phyloP scores from a whole-genome alignment of 2,888 invertebrate genomes.

The Brachylomia viminalis region DNA sequence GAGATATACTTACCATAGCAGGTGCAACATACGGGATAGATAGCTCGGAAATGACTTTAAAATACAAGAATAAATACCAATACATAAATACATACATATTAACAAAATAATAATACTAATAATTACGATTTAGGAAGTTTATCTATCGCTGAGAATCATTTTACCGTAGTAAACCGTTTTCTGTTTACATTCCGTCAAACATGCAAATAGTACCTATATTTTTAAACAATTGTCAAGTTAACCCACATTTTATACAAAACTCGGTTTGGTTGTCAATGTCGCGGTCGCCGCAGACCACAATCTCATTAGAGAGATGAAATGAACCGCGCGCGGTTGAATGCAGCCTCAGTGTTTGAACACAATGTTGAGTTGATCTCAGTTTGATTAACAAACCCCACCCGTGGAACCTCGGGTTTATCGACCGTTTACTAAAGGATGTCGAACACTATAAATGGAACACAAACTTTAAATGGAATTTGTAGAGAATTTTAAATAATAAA shows the following conservation, averaged over 20 bases:
- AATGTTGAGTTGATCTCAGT: conserved; percentile 52
- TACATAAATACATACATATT: no score
- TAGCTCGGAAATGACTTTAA: no score
- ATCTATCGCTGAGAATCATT: neutral
- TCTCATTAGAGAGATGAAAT: conserved; percentile 57
- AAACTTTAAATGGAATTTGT: conserved; percentile 5
- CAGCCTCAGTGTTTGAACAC: conserved; percentile 49
- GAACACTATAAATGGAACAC: conserved; percentile 13
- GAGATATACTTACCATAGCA: no score
- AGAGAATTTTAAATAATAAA: conserved; percentile 1
- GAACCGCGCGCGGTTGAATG: conserved; percentile 49
- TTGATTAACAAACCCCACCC: conserved; percentile 60
- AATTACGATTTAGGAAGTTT: neutral
- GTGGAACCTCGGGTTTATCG: conserved; percentile 53
- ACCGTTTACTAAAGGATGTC: conserved; percentile 56
- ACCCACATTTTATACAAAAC: conserved; percentile 42
- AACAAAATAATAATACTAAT: no score
- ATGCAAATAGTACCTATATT: conserved; percentile 18
- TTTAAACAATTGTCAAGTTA: conserved; percentile 23
- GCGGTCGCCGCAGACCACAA: conserved; percentile 44
- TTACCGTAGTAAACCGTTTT: neutral
- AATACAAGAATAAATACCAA: no score
- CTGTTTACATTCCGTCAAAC: conserved; percentile 3
- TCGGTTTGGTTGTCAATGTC: conserved; percentile 56
- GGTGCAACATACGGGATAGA: no score